Evolutionary conservation across 2,797 vertebrate genomes (phyloP), one percentile per base, ranked within the genome.

Genomic region (Sebastes ruberrimus): DNA sequence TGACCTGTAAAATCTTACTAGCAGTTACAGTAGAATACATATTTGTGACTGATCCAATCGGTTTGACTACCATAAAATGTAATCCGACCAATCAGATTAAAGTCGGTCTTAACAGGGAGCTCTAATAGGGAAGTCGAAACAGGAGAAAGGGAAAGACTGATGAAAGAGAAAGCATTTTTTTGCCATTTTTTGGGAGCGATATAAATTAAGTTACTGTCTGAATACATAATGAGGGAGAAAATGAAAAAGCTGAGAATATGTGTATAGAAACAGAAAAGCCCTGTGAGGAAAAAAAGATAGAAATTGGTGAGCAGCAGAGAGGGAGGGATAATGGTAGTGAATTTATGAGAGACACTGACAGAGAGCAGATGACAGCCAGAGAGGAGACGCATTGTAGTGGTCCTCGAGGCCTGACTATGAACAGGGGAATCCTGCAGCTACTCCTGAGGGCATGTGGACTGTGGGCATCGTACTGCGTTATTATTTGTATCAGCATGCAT

Each of bases 331-430:
- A 70, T 69, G 65, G 74, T 11, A 30, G 23, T 69, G 57, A 69
- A 53, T 71, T 49, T 52, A 67, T 73, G 42, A 75, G 32, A 65
- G 42, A 75, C 27, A 52, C 63, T 78, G 68, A 70, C 67, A 74
- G 81, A 49, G 55, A 77, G 38, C n/a, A 66, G 57, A 86, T 82
- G 56, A 81, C 67, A 83, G 74, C 61, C 25, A 10, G 16, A 75
- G 38, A 78, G 30, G 42, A 78, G 53, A 71, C 49, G 67, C 9
- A 25, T 63, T 78, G 62, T 55, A 69, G 52, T 72, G 66, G 68
- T 28, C 63, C 74, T 89, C 13, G 28, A 78, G 62, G 64, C 57
- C 16, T 66, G 20, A 78, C 68, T 83, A 57, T 83, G 69, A 85
- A 62, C 62, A 56, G 57, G 69, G 66, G 30, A 70, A 60, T 74